Base-by-base conservation (phyloP, 2,113 vertebrate genomes). In the Halcyon senegalensis region DNA sequence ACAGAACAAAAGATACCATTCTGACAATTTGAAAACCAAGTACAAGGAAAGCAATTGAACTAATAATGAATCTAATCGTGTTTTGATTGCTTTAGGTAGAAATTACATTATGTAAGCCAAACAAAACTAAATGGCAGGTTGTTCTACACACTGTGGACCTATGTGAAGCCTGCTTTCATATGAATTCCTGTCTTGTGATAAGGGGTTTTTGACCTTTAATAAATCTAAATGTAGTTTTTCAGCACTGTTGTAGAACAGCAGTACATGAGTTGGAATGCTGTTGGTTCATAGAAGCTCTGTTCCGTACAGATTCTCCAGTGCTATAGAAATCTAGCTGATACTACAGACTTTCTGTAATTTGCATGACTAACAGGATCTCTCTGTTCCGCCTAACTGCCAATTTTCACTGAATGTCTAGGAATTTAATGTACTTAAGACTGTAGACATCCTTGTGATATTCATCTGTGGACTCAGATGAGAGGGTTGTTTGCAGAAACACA, bases 1-100 rank as follows among this genome's bases (percentile, higher is more conserved):
- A 83, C 80, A 80, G 89, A 96, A 95, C 85, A 96, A 97, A 96
- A 68, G 66, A 50, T n/a, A 13, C 8, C 4, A 44, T 85, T 94
- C 64, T 89, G 80, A 84, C 0, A 0, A 89, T 94, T 81, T 67
- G 64, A 74, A 81, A 84, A 87, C 68, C 77, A 84, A 69, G 20
- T 87, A 91, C 37, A 74, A 81, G 56, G 51, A 21, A 59, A 84
- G 51, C 30, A 89, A 70, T 20, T 81, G 86, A 92, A 56, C 58
- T 72, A 33, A 81, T 94, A 89, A 95, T 44, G 55, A 53, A 80
- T 84, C 51, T 90, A 95, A 92, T 56, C 56, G 8, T 11, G 73
- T 80, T 92, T 94, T 90, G 86, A 89, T 93, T 92, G 46, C 89
- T 77, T 93, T 43, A 53, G 76, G 59, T 46, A 51, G 83, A 63